A percentile compares a stretch with the other conserved stretches of the same genome.
Evolutionary conservation across 2,113 vertebrate genomes (phyloP).

Genomic region (Otus sunia): DNA sequence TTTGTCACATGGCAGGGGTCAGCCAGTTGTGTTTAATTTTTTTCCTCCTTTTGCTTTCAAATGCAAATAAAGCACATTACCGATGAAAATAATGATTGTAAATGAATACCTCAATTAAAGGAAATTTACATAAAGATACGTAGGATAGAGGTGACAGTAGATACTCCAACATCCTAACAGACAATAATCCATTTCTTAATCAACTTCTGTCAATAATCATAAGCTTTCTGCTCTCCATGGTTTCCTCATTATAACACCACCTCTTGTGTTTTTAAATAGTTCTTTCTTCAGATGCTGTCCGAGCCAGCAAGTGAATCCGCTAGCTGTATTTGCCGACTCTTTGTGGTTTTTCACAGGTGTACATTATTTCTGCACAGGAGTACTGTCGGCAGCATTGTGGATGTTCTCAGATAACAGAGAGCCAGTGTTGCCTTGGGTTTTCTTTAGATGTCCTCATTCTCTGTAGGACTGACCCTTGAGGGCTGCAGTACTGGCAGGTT

Average conservation of each 20-base stretch:
- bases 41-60: constrained; percentile 49
- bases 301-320: not conserved
- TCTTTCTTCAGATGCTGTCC: constrained; percentile 53
- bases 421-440: constrained; percentile 43
- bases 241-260: constrained; percentile 68
- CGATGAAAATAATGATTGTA: constrained; percentile 59
- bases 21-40: constrained; percentile 16
- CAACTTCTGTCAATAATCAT: constrained; percentile 63
- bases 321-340: constrained; percentile 26
- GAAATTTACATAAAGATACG: constrained; percentile 39
- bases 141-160: constrained; percentile 5
- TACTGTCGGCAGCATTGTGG: constrained; percentile 39
- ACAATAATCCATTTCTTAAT: constrained; percentile 63
- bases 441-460: constrained; percentile 62
- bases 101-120: constrained; percentile 58
- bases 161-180: constrained; percentile 12
- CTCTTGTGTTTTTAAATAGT: constrained; percentile 69
- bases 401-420: constrained; percentile 53
- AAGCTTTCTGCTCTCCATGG: constrained; percentile 62
- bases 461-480: constrained; percentile 57
- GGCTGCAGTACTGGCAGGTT: constrained; percentile 37
- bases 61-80: constrained; percentile 59
- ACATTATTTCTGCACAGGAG: constrained; percentile 42
- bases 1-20: constrained; percentile 56
- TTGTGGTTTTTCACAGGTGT: constrained; percentile 52